Evolutionary conservation across 2,888 invertebrate genomes (phyloP).

Genomic region (Aspidiotus rigidus): DNA sequence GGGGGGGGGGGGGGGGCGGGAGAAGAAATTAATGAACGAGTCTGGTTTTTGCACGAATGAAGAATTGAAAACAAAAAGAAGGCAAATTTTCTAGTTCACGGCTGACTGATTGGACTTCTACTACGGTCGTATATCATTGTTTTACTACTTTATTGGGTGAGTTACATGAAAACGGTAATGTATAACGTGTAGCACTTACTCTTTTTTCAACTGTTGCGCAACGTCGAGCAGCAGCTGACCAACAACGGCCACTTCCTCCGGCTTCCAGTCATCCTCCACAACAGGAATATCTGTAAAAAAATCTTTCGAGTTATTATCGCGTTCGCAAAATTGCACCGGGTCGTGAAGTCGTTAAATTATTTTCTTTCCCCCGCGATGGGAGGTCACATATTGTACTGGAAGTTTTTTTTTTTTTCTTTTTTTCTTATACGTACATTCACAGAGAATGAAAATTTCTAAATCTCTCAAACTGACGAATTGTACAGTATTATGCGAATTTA

Average conservation of each 20-base stretch:
- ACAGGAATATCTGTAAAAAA: conserved; percentile 63
- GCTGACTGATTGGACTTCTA: neutral
- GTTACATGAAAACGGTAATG: no score
- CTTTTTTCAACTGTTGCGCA: conserved; percentile 69
- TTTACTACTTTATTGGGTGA: no score
- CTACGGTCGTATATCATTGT: neutral
- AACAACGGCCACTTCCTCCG: conserved; percentile 74
- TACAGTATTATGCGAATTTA: no score
- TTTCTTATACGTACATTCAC: no score
- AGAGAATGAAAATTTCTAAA: no score
- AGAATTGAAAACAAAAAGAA: neutral
- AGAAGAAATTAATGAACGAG: no score
- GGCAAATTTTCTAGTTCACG: neutral
- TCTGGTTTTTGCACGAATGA: no score
- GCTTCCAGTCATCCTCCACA: conserved; percentile 72
- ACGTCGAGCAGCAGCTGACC: conserved; percentile 79
- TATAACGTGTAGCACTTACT: conserved; percentile 51
- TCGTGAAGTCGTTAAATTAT: neutral
- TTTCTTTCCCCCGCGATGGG: neutral
- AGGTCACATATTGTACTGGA: neutral
- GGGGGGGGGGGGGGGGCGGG: no score
- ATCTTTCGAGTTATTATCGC: conserved; percentile 22
- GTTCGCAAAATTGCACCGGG: neutral
- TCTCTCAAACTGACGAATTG: no score
- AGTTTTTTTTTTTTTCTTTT: neutral